These are phyloP conservation scores for Euplexia lucipara DNA, from an alignment of 2,888 invertebrate species.

Conservation along the genomic window DNA sequence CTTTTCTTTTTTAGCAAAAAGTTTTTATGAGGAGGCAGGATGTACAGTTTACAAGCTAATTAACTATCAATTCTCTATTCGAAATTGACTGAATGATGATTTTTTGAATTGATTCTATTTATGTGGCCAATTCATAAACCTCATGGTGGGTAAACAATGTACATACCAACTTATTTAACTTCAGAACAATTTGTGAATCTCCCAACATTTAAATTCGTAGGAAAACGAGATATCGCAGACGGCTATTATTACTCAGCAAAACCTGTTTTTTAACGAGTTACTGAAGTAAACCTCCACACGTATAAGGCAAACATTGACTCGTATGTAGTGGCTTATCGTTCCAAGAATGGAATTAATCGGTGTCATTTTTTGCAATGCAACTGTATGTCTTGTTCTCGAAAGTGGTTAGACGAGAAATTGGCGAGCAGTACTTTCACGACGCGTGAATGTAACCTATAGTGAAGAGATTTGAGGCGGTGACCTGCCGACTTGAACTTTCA, in stretches of 20 bases:
- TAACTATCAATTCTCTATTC: not conserved
- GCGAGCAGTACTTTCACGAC: constrained; percentile 56
- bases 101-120: not conserved
- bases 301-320: constrained; percentile 16
- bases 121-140: not conserved
- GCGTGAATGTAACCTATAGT: constrained; percentile 31
- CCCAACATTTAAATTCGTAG: constrained; percentile 25
- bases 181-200: constrained; percentile 15
- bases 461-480: constrained; percentile 29
- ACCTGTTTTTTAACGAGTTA: constrained; percentile 55
- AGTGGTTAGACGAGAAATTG: constrained; percentile 59
- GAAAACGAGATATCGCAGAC: constrained; percentile 42
- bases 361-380: constrained; percentile 39
- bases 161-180: not conserved
- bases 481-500: constrained; percentile 59
- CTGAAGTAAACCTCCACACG: constrained; percentile 21
- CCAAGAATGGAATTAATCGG: constrained; percentile 29
- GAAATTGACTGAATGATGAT: not conserved
- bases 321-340: constrained; percentile 23
- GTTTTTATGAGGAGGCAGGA: not conserved
- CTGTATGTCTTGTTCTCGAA: constrained; percentile 54
- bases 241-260: constrained; percentile 46
- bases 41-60: not conserved
- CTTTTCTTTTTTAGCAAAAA: not conserved
- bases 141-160: not conserved